Evolutionary conservation across 2,113 vertebrate species (phyloP).

Genomic region (Amphiprion percula): DNA sequence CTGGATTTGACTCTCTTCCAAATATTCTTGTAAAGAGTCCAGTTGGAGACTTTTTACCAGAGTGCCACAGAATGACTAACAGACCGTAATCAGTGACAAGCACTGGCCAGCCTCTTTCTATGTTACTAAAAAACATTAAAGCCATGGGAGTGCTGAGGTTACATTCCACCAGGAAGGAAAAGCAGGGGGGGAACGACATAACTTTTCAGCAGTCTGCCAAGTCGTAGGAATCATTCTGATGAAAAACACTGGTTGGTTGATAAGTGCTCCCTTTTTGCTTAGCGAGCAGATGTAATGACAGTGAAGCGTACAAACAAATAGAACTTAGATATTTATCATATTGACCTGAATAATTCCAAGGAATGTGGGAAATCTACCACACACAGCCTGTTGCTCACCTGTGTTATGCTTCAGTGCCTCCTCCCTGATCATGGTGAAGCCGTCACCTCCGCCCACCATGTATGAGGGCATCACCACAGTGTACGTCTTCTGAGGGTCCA

Average conservation of each 20-base stretch:
- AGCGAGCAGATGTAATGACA: neutral
- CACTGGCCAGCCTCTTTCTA: neutral
- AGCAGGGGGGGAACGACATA: too few relatives aligned
- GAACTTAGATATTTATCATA: neutral
- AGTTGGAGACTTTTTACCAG: too few relatives aligned
- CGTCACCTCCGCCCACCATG: slow-evolving; percentile 88
- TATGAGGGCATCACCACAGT: slow-evolving; percentile 88
- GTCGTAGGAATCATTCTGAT: neutral
- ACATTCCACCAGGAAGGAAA: slow-evolving; percentile 2
- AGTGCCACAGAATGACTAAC: too few relatives aligned
- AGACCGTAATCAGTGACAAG: neutral
- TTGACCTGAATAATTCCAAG: too few relatives aligned
- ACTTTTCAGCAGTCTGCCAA: neutral
- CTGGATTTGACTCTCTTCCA: too few relatives aligned
- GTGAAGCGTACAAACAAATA: neutral
- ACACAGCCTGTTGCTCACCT: slow-evolving; percentile 78
- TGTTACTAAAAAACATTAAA: neutral
- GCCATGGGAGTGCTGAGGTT: neutral
- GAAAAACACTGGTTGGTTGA: neutral
- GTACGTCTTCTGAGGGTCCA: slow-evolving; percentile 84
- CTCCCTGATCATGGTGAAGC: slow-evolving; percentile 87
- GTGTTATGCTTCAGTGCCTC: slow-evolving; percentile 88
- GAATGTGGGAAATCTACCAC: too few relatives aligned
- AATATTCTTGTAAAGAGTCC: too few relatives aligned
- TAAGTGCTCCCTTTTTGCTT: neutral